Conservation (phyloP, 2,888 invertebrate genomes). For the Hydrotaea cyrtoneurina region DNA sequence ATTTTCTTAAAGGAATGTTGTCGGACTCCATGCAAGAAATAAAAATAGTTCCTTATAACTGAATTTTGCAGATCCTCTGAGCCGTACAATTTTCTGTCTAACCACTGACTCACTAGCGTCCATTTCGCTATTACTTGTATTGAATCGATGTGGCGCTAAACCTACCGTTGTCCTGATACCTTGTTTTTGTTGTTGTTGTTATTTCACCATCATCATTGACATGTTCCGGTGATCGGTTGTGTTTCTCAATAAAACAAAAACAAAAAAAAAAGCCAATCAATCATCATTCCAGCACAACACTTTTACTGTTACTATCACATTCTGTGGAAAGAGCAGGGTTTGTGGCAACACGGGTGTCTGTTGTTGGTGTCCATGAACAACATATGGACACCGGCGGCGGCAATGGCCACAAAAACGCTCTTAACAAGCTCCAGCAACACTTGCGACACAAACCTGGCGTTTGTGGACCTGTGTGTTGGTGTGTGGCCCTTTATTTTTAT, state of each 20-base stretch:
- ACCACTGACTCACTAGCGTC: too few species aligned
- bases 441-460: constrained; percentile 64
- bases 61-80: too few species aligned
- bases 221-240: not conserved
- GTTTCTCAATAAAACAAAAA: not conserved
- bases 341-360: constrained; percentile 30
- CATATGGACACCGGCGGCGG: constrained; percentile 37
- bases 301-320: constrained; percentile 66
- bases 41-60: too few species aligned
- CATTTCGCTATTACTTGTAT: too few species aligned
- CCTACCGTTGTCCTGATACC: too few species aligned
- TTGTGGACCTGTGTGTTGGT: constrained; percentile 13
- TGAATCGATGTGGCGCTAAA: too few species aligned
- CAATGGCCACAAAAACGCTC: constrained; percentile 40
- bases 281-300: constrained; percentile 70
- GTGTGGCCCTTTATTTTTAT: constrained; percentile 38
- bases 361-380: constrained; percentile 8
- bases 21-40: too few species aligned
- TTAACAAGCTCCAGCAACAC: constrained; percentile 67
- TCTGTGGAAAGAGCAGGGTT: not conserved
- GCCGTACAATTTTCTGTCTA: too few species aligned
- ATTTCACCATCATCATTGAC: not conserved
- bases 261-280: constrained; percentile 63
- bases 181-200: too few species aligned
- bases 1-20: too few species aligned